Percentiles rank a stretch among this genome's conserved stretches.
phyloP scores from a whole-genome alignment of 2,113 vertebrate genomes.

The Suncus etruscus region DNA sequence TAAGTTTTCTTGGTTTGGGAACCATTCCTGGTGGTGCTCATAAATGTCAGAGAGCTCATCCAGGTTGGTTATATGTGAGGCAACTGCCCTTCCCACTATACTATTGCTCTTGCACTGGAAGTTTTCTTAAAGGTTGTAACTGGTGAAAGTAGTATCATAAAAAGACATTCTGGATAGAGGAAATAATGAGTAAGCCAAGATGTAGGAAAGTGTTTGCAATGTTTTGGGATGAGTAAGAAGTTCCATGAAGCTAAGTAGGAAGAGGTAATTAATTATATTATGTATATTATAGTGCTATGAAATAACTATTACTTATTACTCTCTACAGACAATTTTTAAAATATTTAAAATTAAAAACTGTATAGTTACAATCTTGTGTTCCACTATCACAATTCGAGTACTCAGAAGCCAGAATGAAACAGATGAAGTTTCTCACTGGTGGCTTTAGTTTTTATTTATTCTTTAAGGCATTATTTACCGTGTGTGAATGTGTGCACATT shows the following conservation, averaged over 20 bases:
- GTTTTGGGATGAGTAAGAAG: neutral
- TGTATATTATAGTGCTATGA: neutral
- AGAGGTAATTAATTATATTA: neutral
- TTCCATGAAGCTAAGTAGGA: neutral
- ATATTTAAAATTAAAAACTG: neutral
- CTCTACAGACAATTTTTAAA: neutral
- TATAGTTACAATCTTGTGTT: neutral
- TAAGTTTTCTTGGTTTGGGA: neutral
- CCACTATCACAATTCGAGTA: neutral
- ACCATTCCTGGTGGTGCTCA: no score
- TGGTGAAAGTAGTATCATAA: neutral
- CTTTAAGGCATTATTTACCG: neutral
- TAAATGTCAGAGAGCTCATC: no score
- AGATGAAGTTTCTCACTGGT: neutral
- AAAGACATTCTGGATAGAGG: neutral
- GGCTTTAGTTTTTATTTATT: neutral
- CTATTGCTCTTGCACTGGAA: neutral
- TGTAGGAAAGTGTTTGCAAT: neutral
- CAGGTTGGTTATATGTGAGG: no score
- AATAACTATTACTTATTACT: neutral
- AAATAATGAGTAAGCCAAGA: neutral
- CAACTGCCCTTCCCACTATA: no score
- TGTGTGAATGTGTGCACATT: neutral
- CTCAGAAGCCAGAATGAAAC: neutral
- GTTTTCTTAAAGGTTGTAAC: conserved; percentile 14